Evolutionary conservation across 2,888 invertebrate species (phyloP).

Genomic region (Caenorhabditis drosophilae): DNA sequence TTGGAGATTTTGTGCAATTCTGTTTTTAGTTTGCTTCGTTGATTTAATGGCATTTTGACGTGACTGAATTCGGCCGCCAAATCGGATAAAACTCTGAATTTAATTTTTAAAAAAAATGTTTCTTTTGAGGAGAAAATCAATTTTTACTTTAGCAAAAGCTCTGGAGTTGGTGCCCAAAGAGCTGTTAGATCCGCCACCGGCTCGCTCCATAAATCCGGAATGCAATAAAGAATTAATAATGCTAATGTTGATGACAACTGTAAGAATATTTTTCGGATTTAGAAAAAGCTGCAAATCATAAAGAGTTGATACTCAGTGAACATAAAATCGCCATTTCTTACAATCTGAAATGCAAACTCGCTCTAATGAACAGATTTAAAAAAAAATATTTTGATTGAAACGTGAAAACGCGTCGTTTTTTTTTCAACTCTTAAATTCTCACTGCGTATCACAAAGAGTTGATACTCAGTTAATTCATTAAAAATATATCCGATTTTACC

Average conservation of each 20-base stretch:
- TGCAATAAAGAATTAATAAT: conserved; percentile 44
- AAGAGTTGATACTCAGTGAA: no score
- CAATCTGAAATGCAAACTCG: no score
- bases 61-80: conserved; percentile 59
- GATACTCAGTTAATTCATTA: no score
- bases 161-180: conserved; percentile 47
- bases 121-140: neutral
- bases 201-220: conserved; percentile 56
- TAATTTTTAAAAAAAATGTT: neutral
- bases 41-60: conserved; percentile 52
- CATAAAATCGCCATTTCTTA: no score
- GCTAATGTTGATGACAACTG: conserved; percentile 48
- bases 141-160: conserved; percentile 49
- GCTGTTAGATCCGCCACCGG: conserved; percentile 57
- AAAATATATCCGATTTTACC: no score
- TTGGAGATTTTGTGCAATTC: conserved; percentile 49
- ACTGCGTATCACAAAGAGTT: no score
- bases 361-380: no score
- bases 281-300: no score
- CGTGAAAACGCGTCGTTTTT: no score
- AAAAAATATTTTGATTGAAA: no score
- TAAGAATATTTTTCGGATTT: no score
- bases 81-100: conserved; percentile 57
- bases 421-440: no score
- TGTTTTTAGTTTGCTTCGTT: conserved; percentile 52